Percentiles rank a stretch among this genome's conserved stretches.
Conservation (phyloP, 2,888 invertebrate genomes). For the Melanotus villosus region DNA sequence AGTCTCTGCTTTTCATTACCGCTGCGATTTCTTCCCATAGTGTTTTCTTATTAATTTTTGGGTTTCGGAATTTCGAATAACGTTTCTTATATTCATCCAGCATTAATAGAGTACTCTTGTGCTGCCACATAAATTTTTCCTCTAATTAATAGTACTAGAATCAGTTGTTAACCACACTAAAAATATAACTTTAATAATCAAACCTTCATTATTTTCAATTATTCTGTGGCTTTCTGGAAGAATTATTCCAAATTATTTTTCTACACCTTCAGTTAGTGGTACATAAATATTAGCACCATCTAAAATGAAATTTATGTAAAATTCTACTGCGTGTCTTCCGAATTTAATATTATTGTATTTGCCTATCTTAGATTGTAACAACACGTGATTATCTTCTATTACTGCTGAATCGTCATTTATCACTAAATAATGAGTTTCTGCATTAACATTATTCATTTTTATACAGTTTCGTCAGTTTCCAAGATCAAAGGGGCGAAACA, state of each 20-base stretch:
- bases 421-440: not conserved
- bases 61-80: conserved; percentile 15
- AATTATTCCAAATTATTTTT: no score
- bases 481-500: not conserved
- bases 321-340: not conserved
- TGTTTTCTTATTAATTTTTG: conserved; percentile 22
- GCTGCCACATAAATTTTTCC: conserved; percentile 18
- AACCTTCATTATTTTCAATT: conserved; percentile 7
- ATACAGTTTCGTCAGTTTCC: no score
- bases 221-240: not conserved
- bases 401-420: not conserved
- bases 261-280: no score
- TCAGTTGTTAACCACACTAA: not conserved
- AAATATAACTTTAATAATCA: not conserved
- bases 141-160: conserved; percentile 9
- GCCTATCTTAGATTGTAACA: not conserved
- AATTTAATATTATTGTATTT: not conserved
- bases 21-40: conserved; percentile 13
- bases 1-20: conserved; percentile 1
- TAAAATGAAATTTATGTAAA: no score
- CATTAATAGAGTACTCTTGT: not conserved
- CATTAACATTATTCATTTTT: no score
- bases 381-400: not conserved
- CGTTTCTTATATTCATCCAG: conserved; percentile 20
- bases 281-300: no score